phyloP scores from a whole-genome alignment of 2,113 vertebrate species.

The Electrona antarctica region DNA sequence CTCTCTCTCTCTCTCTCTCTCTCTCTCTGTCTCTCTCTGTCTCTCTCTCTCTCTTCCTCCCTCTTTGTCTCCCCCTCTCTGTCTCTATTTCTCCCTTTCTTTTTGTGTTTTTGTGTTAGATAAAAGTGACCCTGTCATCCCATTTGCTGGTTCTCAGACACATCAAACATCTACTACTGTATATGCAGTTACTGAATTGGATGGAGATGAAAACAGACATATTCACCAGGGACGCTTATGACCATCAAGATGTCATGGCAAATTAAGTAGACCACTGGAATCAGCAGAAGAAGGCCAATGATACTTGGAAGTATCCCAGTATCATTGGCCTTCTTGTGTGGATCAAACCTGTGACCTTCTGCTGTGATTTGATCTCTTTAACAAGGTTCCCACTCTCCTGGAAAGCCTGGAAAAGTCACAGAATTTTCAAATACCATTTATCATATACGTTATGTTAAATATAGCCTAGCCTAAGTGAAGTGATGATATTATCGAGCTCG shows the following conservation, averaged over 20 bases:
- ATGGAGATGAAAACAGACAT: slow-evolving; percentile 57
- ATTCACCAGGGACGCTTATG: slow-evolving; percentile 51
- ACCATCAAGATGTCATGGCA: slow-evolving; percentile 48
- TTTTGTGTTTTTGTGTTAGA: slow-evolving; percentile 2
- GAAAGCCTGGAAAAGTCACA: slow-evolving; percentile 31
- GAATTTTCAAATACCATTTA: neutral
- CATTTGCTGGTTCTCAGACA: slow-evolving; percentile 40
- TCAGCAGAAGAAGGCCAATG: slow-evolving; percentile 32
- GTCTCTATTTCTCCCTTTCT: slow-evolving; percentile 10
- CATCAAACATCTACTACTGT: slow-evolving; percentile 31
- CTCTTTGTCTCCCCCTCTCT: slow-evolving; percentile 6
- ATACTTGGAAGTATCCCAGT: slow-evolving; percentile 27
- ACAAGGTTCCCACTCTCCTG: neutral
- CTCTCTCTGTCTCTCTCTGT: neutral
- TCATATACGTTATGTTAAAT: neutral
- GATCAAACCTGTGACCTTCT: too few relatives aligned
- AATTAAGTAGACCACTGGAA: slow-evolving; percentile 37
- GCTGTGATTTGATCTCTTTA: too few relatives aligned
- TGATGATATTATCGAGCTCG: neutral
- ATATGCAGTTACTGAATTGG: slow-evolving; percentile 25
- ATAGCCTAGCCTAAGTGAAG: too few relatives aligned
- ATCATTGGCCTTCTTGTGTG: too few relatives aligned
- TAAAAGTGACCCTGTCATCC: slow-evolving; percentile 29
- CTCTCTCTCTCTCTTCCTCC: neutral
- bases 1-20: slow-evolving; percentile 2